Evolutionary conservation across 1,140 invertebrate genomes (phyloP).

Genomic region (Heterodera schachtii): DNA sequence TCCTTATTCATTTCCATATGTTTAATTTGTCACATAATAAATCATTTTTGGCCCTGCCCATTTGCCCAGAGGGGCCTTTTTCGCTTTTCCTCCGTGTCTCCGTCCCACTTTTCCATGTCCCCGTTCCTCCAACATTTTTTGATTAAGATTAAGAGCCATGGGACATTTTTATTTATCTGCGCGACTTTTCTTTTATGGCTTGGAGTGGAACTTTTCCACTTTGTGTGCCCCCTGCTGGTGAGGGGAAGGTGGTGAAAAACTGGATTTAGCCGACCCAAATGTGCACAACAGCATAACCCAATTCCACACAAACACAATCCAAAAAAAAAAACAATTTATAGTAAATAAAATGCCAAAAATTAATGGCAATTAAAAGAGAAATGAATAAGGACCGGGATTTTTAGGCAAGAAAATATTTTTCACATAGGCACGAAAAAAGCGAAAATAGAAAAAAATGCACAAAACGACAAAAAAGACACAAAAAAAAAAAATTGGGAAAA

Average conservation of each 20-base stretch:
- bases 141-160: background rate
- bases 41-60: background rate
- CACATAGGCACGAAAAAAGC: too few species aligned
- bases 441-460: too few species aligned
- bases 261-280: background rate
- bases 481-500: too few species aligned
- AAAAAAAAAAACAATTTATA: background rate
- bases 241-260: background rate
- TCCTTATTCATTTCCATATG: too few species aligned
- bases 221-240: background rate
- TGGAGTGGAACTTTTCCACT: background rate
- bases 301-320: background rate
- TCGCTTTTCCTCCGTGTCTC: background rate
- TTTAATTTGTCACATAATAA: too few species aligned
- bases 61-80: background rate
- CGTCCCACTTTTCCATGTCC: background rate
- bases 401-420: too few species aligned
- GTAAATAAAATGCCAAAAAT: too few species aligned
- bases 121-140: background rate
- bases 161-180: background rate
- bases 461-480: too few species aligned
- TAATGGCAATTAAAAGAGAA: too few species aligned
- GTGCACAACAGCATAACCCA: background rate
- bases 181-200: background rate
- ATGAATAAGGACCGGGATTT: too few species aligned